A percentile compares a stretch with the other conserved stretches of the same genome.
These are phyloP conservation scores for Parapsyche elsis DNA, from an alignment of 1,140 invertebrate species.

Conservation along the genomic window DNA sequence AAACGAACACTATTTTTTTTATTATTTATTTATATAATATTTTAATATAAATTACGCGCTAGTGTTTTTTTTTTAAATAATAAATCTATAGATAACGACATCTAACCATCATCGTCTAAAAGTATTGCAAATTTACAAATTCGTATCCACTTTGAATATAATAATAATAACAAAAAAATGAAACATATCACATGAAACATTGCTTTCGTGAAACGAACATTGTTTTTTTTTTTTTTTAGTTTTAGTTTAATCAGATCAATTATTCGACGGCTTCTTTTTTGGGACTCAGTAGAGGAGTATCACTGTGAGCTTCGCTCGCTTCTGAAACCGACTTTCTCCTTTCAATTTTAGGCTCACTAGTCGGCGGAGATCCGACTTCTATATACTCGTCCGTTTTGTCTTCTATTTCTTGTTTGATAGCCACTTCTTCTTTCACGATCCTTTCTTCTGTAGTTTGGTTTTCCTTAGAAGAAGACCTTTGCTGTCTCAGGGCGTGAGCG, in stretches of 20 bases:
- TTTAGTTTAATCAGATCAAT: conserved; percentile 14
- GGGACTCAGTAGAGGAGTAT: conserved; percentile 46
- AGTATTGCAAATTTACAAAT: neutral
- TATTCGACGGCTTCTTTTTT: conserved; percentile 53
- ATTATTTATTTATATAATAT: conserved; percentile 12
- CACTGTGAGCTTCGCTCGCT: conserved; percentile 27
- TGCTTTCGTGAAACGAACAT: neutral
- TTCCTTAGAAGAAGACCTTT: conserved; percentile 25
- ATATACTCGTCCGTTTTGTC: conserved; percentile 54
- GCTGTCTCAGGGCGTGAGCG: conserved; percentile 44
- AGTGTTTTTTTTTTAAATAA: neutral
- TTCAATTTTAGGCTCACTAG: conserved; percentile 20
- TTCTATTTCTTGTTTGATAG: conserved; percentile 52
- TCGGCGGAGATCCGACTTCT: conserved; percentile 52
- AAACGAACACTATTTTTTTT: conserved; percentile 15
- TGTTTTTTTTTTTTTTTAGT: too few relatives aligned
- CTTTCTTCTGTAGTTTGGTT: conserved; percentile 13
- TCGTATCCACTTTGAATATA: neutral
- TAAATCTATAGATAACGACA: conserved; percentile 17
- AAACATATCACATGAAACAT: conserved; percentile 22
- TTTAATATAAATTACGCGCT: neutral
- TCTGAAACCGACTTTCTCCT: neutral
- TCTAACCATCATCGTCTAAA: neutral
- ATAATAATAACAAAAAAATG: neutral
- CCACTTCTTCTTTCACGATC: conserved; percentile 37